Evolutionary conservation across 2,888 invertebrate species (phyloP).

Genomic region (Spicauda simplicius): DNA sequence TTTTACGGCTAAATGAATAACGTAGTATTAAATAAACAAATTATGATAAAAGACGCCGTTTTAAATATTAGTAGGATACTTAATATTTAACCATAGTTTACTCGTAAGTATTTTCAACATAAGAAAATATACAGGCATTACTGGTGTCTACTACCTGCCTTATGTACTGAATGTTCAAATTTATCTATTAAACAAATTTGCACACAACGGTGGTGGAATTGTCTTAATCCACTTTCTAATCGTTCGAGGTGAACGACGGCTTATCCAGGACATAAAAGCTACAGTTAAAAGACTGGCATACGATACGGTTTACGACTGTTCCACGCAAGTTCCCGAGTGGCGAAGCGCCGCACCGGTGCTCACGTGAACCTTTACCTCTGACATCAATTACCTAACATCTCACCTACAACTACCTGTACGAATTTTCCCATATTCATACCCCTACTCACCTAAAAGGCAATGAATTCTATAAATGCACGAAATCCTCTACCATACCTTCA

Average conservation of each 20-base stretch:
- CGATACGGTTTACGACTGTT: constrained; percentile 61
- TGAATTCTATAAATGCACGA: constrained; percentile 29
- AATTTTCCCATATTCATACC: constrained; percentile 18
- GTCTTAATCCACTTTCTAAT: background rate
- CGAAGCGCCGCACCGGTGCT: constrained; percentile 42
- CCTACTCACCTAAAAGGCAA: constrained; percentile 18
- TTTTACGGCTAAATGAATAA: constrained; percentile 13
- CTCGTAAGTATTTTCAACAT: too few species aligned
- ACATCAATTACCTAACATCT: constrained; percentile 52
- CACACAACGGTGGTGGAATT: background rate
- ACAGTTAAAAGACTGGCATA: constrained; percentile 31
- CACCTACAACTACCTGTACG: constrained; percentile 28
- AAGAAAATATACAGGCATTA: too few species aligned
- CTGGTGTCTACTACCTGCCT: too few species aligned
- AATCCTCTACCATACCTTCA: constrained; percentile 27
- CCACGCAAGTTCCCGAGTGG: constrained; percentile 51
- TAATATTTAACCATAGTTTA: background rate
- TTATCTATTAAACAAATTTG: background rate
- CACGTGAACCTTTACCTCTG: constrained; percentile 36
- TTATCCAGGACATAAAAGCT: constrained; percentile 15
- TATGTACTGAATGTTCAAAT: too few species aligned
- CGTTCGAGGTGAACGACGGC: background rate
- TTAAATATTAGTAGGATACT: background rate
- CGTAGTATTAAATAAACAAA: background rate
- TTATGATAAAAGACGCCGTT: background rate